Evolutionary conservation across 2,888 invertebrate species (phyloP), one percentile per base, ranked within the genome.

Genomic region (Thera obeliscata): DNA sequence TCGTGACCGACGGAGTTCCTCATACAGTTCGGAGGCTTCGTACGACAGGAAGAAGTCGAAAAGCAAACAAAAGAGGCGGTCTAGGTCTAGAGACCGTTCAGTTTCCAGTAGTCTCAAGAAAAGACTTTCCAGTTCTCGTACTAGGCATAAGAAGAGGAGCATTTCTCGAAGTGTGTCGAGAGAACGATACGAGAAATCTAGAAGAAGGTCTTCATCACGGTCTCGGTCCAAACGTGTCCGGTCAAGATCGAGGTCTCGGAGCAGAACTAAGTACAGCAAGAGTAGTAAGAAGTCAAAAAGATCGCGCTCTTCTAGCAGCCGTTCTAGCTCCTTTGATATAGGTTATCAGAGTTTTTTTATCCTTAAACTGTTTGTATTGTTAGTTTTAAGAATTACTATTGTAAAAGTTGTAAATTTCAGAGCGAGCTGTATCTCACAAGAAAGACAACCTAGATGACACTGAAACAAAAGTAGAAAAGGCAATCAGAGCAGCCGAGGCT

Each of bases 401-500:
- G 12, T 41, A 7, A 56, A 56, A 56, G 22, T 43, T 43, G 41
- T 8, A 12, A 11, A 49, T 63, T 63, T 41, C 83, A 92, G 91
- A 90, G 68, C 81, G 76, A 59, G 73, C 82, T 48, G 50, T 70
- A 38, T 71, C 80, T 41, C 49, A 77, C 12, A 87, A 81, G 63
- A 86, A 80, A 66, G 77, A 83, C 3, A 86, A 86, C 57, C 73
- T 88, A 22, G 90, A 92, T 86, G 94, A 94, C 67, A 93, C 89
- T 1, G 90, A 93, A 74, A 87, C 76, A 12, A 93, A 94, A 79
- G 78, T 94, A 66, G 93, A 94, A 72, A 92, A 86, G 64, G 92
- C 94, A 7, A 94, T 94, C 48, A 93, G 90, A 80, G 94, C 94
- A 11, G 94, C 94, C 0, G 91, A 87, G 67, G 93, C 94, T n/a